Evolutionary conservation across 2,888 invertebrate genomes (phyloP).

Genomic region (Rambutsinella grinnellia): DNA sequence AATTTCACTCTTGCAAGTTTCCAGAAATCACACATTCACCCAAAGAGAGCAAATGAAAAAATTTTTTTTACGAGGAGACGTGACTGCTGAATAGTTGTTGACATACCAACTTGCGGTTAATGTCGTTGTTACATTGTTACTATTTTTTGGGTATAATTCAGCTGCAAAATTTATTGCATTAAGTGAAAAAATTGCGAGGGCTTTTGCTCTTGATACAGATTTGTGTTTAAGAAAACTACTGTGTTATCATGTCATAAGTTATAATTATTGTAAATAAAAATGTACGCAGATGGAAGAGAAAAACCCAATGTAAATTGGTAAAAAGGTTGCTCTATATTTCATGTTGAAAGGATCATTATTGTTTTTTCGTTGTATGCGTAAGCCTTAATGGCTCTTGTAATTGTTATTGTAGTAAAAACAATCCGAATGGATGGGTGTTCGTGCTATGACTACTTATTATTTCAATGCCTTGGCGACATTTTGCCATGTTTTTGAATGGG

Average conservation of each 20-base stretch:
- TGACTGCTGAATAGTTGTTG: conserved; percentile 40
- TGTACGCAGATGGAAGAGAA: not conserved
- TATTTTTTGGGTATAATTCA: not conserved
- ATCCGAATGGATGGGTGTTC: conserved; percentile 47
- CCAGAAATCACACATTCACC: conserved; percentile 41
- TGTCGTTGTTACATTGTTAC: no score
- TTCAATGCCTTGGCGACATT: conserved; percentile 8
- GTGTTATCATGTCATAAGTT: no score
- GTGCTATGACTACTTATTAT: conserved; percentile 43
- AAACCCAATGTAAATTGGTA: no score
- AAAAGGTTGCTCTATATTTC: not conserved
- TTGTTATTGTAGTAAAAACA: conserved; percentile 54
- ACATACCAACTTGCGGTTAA: not conserved
- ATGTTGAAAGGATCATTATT: not conserved
- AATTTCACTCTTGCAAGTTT: conserved; percentile 45
- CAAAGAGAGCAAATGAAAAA: not conserved
- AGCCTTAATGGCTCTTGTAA: conserved; percentile 41
- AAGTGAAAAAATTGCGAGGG: no score
- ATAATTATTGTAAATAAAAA: not conserved
- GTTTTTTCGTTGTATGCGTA: conserved; percentile 10
- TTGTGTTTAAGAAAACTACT: no score
- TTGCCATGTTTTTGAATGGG: no score
- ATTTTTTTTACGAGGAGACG: conserved; percentile 12
- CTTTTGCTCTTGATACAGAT: no score
- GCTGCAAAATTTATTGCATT: not conserved